Base-by-base conservation (phyloP, 2,797 vertebrate genomes). In the Spea hammondii region DNA sequence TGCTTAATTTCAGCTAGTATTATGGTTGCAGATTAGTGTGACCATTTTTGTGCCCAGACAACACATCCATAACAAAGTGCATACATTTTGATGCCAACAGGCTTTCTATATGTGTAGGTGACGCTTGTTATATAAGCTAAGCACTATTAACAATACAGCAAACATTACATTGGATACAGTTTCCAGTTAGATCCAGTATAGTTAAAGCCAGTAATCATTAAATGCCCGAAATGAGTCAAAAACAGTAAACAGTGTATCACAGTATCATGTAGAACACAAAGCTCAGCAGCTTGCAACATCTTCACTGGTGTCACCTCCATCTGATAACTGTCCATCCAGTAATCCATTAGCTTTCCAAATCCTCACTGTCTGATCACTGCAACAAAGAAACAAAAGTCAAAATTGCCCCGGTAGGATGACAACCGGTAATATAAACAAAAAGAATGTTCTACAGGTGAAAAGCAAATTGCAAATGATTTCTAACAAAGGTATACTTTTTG, bases 321-420 rank as follows among this genome's bases (percentile, higher is more conserved):
- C 93, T 8, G 89, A 90, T 46, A 88, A 82, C 59, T 92, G 92
- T 51, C 92, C 91, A 0, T 98, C 96, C 74, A 94, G 87, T 70
- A 90, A 85, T 69, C 90, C 93, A 77, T 91, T 94, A 83, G 93
- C 90, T 85, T 95, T 96, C 97, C 97, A 99, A 84, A 99, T 96
- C 88, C 94, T 95, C 86, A 99, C 96, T 6, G 97, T 99, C 57
- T 94, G 93, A 85, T 99, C 97, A 85, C 97, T 99, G 86, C 45
- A 68, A 84, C 87, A 62, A 47, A 79, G 4, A 64, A 44, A 54
- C 70, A 46, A 84, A 65, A 78, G 79, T 46, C 74, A 72, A 78
- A 70, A 17, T 17, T 17, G 17, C 17, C 17, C 17, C 0, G 17
- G 17, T 1, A 17, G 17, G 17, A 17, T 17, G 17, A 17, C 17